Base-by-base conservation (phyloP, 2,797 vertebrate genomes). In the Champsocephalus esox region DNA sequence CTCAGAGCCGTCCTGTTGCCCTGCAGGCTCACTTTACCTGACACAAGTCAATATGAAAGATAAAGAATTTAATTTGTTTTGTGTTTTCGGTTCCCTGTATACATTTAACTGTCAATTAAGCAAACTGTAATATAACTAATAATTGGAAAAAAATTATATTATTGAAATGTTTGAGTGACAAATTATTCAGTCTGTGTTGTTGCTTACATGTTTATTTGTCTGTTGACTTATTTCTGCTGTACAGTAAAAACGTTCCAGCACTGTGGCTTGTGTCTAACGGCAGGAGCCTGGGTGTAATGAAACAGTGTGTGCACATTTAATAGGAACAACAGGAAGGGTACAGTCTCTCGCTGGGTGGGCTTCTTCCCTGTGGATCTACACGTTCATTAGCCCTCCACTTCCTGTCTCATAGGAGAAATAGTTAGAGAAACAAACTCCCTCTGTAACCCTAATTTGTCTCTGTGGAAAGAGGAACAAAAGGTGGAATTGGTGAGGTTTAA, bases 1-100 rank as follows among this genome's bases (percentile, higher is more conserved):
- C 82, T 92, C 16, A 93, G 66, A 0, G 85, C 92, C 0, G 92
- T 94, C 86, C 80, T 88, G 84, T 94, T 95, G 9, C 90, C 93
- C 19, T 90, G 82, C 9, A 77, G 71, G 38, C n/a, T 62, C 69
- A 94, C 94, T 48, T 74, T 89, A 63, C 84, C 95, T 95, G 81
- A 63, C 11, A n/a, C 14, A 19, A 73, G 32, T 48, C 56, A 41
- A 38, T 38, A 38, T 38, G 34, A 38, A 38, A 38, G 34, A 38
- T 38, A 38, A 38, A 38, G 1, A 38, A 38, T 38, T 38, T 8
- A 28, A 28, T 28, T 28, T 28, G 28, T 28, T 28, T 28, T 28
- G 28, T 5, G 28, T 28, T 28, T 28, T 28, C 1, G 28, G 28
- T 28, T 28, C 4, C 28, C 28, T 28, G 28, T 28, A 28, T 28